These are phyloP conservation scores for Drosophila suboccidentalis DNA, from an alignment of 2,888 invertebrate genomes.

Conservation along the genomic window DNA sequence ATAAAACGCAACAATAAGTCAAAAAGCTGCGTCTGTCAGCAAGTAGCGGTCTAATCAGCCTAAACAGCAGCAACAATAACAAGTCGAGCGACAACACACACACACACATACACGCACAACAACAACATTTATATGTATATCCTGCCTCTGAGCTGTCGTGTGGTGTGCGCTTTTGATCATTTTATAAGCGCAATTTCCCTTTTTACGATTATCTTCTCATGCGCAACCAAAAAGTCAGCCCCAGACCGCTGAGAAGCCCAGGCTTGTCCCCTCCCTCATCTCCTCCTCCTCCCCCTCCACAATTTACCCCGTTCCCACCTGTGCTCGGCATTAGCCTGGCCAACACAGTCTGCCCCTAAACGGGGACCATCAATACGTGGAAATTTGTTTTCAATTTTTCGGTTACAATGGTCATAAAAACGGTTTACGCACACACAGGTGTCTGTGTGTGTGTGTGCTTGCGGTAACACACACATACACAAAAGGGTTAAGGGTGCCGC, in stretches of 20 bases:
- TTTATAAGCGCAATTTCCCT: slow-evolving; percentile 72
- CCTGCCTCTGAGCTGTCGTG: slow-evolving; percentile 38
- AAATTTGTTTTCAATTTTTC: slow-evolving; percentile 80
- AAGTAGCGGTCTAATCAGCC: slow-evolving; percentile 57
- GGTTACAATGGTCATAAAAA: slow-evolving; percentile 74
- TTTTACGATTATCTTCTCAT: slow-evolving; percentile 74
- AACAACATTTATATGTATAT: slow-evolving; percentile 14
- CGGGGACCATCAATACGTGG: slow-evolving; percentile 64
- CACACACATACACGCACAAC: slow-evolving; percentile 1
- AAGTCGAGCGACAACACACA: slow-evolving; percentile 18
- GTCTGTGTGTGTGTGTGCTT: slow-evolving; percentile 11
- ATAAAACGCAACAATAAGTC: slow-evolving; percentile 9
- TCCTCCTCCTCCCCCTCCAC: background rate
- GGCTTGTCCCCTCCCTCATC: background rate
- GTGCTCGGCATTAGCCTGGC: background rate
- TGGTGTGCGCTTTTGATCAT: slow-evolving; percentile 64
- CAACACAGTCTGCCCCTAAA: slow-evolving; percentile 24
- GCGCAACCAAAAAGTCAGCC: slow-evolving; percentile 56
- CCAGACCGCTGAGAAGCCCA: slow-evolving; percentile 15
- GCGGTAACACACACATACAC: slow-evolving; percentile 14
- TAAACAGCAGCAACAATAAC: slow-evolving; percentile 38
- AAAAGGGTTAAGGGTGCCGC: slow-evolving; percentile 54
- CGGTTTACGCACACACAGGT: slow-evolving; percentile 43
- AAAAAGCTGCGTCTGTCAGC: slow-evolving; percentile 62
- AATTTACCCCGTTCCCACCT: background rate